These are phyloP conservation scores for Tamias sibiricus DNA, from an alignment of 2,113 vertebrate genomes.

Conservation along the genomic window DNA sequence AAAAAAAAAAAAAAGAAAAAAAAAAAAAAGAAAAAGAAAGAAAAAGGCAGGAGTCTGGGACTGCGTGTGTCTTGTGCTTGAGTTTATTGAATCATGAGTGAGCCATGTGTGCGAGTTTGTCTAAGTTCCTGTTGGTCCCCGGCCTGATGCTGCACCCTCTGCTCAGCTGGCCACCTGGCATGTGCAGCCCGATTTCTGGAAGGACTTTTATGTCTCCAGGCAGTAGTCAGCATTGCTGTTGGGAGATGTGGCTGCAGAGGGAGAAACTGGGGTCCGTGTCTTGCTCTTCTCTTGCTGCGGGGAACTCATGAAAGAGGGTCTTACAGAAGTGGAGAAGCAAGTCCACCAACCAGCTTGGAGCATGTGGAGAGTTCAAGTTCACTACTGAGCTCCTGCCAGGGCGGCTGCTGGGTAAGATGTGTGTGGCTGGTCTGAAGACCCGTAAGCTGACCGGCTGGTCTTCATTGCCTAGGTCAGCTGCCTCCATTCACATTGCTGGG, in stretches of 20 bases:
- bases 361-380: not conserved
- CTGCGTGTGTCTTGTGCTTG: rapidly evolving
- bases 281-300: not conserved
- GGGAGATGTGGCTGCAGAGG: not conserved
- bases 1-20: no score
- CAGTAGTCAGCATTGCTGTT: rapidly evolving
- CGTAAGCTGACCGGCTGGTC: slow-evolving; percentile 13
- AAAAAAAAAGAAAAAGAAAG: no score
- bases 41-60: not conserved
- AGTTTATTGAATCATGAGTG: rapidly evolving
- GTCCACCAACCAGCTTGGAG: rapidly evolving
- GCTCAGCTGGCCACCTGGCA: not conserved
- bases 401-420: slow-evolving; percentile 46
- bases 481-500: slow-evolving; percentile 54
- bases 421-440: not conserved
- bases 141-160: not conserved
- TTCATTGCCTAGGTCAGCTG: slow-evolving; percentile 4
- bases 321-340: not conserved
- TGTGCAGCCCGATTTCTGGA: not conserved
- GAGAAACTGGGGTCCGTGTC: not conserved
- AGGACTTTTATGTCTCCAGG: not conserved
- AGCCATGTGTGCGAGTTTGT: not conserved
- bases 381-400: not conserved
- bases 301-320: no score
- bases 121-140: not conserved